A percentile compares a stretch with the other conserved stretches of the same genome.
These are phyloP conservation scores for Galeopsomyia nigrocyanea DNA, from an alignment of 2,888 invertebrate species.

Conservation along the genomic window DNA sequence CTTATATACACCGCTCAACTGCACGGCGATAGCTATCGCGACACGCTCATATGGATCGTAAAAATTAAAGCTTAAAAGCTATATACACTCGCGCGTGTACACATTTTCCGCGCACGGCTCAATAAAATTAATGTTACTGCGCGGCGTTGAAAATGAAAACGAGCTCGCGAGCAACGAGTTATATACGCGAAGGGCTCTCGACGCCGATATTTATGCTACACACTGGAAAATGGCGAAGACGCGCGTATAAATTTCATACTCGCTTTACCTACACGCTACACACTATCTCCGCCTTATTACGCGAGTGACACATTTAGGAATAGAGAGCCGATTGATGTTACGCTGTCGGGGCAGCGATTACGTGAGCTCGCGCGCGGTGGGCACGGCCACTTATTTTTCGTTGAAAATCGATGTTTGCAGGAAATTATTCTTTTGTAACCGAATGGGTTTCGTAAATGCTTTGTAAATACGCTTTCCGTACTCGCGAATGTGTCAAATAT, in stretches of 20 bases:
- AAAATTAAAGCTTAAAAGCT: constrained; percentile 34
- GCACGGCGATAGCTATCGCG: constrained; percentile 38
- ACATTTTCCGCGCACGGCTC: constrained; percentile 40
- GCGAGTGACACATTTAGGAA: constrained; percentile 29
- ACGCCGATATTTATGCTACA: constrained; percentile 30
- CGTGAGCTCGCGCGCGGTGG: neutral
- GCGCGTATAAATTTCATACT: constrained; percentile 31
- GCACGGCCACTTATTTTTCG: constrained; percentile 15
- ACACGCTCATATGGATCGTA: constrained; percentile 25
- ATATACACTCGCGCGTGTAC: constrained; percentile 5
- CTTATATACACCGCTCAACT: constrained; percentile 10
- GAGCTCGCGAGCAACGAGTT: constrained; percentile 20
- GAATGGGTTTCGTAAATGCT: too few relatives aligned
- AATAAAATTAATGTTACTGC: constrained; percentile 47
- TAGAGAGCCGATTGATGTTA: constrained; percentile 27
- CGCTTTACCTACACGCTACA: neutral
- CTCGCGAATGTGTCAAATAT: neutral
- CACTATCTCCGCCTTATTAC: constrained; percentile 43
- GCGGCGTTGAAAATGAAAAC: constrained; percentile 46
- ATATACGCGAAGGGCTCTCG: constrained; percentile 29
- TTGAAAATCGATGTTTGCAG: constrained; percentile 18
- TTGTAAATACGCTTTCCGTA: neutral
- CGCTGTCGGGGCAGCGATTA: constrained; percentile 20
- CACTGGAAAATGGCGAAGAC: constrained; percentile 42
- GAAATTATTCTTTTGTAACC: too few relatives aligned